phyloP scores from a whole-genome alignment of 2,797 vertebrate species.

The Clarias pachynema region DNA sequence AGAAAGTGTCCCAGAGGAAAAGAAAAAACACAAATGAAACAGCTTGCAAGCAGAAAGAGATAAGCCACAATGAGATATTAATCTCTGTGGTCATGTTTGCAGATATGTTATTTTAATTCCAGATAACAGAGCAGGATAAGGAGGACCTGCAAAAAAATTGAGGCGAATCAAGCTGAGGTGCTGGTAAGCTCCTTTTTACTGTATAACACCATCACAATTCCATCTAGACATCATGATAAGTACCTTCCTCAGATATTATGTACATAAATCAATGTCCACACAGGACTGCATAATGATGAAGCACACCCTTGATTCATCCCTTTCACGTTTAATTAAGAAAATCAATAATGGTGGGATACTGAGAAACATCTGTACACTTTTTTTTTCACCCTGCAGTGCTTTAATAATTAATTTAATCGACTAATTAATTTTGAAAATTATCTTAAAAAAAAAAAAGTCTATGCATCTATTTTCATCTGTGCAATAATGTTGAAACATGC shows the following conservation, averaged over 20 bases:
- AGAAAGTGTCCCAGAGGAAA: not conserved
- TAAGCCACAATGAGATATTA: slow-evolving; percentile 10
- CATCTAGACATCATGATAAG: slow-evolving; percentile 20
- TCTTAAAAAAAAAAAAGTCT: slow-evolving; percentile 29
- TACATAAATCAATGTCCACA: slow-evolving; percentile 42
- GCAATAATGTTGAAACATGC: slow-evolving; percentile 49
- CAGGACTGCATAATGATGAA: slow-evolving; percentile 33
- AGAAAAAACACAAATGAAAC: not conserved
- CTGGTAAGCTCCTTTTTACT: slow-evolving; percentile 13
- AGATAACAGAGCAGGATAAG: slow-evolving; percentile 15
- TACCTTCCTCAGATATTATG: slow-evolving; percentile 36
- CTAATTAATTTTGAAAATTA: slow-evolving; percentile 39
- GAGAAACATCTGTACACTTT: slow-evolving; percentile 21
- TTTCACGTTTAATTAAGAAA: slow-evolving; percentile 44
- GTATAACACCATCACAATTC: slow-evolving; percentile 29
- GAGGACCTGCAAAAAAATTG: not conserved
- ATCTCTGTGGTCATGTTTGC: not conserved
- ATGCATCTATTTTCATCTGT: slow-evolving; percentile 12
- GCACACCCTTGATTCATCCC: slow-evolving; percentile 29
- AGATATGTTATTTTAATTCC: slow-evolving; percentile 27
- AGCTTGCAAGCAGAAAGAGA: slow-evolving; percentile 13
- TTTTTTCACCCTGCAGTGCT: slow-evolving; percentile 20
- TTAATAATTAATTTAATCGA: slow-evolving; percentile 36
- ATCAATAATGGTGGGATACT: slow-evolving; percentile 39
- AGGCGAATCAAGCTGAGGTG: not conserved